phyloP scores from a whole-genome alignment of 2,113 vertebrate species.

The Tetrao urogallus region DNA sequence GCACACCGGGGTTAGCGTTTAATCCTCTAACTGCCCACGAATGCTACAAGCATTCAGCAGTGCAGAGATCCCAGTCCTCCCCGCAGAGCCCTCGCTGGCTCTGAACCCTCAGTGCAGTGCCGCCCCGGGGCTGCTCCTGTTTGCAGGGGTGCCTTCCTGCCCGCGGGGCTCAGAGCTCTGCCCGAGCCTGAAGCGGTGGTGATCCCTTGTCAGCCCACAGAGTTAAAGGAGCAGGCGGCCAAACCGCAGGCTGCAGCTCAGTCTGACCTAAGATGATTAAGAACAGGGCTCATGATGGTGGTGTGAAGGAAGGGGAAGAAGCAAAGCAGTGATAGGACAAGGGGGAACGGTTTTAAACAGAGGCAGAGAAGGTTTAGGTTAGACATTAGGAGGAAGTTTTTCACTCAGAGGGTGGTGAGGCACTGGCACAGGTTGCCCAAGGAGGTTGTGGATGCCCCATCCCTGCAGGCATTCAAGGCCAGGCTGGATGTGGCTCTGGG shows the following conservation, averaged over 20 bases:
- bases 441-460: too few species aligned
- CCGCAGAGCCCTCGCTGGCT: accelerated
- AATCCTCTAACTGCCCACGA: neutral
- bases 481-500: too few species aligned
- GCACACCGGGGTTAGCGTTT: accelerated
- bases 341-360: too few species aligned
- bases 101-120: accelerated
- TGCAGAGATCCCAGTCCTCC: neutral
- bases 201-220: neutral
- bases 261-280: neutral
- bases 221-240: neutral
- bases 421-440: too few species aligned
- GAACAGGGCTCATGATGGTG: neutral
- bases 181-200: neutral
- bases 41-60: neutral
- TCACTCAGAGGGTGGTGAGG: too few species aligned
- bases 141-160: neutral
- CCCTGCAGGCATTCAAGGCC: too few species aligned
- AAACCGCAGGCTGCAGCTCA: neutral
- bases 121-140: neutral
- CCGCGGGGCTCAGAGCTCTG: too few species aligned
- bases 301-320: neutral
- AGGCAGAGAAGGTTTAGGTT: too few species aligned
- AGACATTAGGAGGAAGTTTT: too few species aligned
- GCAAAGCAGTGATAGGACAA: neutral